These are phyloP conservation scores for Dorcus parallelipipedus DNA, from an alignment of 2,888 invertebrate species.

Conservation along the genomic window DNA sequence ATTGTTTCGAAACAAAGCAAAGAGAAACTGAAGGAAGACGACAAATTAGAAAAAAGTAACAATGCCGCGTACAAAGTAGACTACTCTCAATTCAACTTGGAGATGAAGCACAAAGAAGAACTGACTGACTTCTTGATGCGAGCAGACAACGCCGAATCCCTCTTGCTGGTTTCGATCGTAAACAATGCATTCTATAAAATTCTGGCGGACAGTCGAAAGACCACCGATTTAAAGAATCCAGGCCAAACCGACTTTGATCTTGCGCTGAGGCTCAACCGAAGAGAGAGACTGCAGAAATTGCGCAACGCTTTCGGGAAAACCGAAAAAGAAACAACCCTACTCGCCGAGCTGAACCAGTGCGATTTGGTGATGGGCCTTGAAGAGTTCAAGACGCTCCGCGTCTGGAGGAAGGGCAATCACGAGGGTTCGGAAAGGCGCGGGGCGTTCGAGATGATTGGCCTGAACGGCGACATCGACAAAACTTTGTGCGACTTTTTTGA, in stretches of 20 bases:
- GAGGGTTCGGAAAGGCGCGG: conserved; percentile 1
- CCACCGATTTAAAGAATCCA: not conserved
- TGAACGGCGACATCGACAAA: conserved; percentile 15
- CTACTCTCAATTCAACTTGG: too few species aligned
- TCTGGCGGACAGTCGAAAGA: conserved; percentile 38
- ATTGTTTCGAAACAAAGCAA: not conserved
- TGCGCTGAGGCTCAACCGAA: too few species aligned
- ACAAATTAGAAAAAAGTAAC: not conserved
- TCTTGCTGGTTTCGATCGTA: conserved; percentile 51
- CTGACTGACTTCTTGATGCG: conserved; percentile 2
- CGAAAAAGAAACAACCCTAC: too few species aligned
- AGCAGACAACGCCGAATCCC: conserved; percentile 45
- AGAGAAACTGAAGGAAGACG: not conserved
- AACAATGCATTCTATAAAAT: conserved; percentile 49
- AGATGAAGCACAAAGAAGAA: not conserved
- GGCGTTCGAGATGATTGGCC: conserved; percentile 5
- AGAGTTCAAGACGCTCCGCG: not conserved
- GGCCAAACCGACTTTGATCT: not conserved
- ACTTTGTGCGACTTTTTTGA: conserved; percentile 31
- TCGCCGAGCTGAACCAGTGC: too few species aligned
- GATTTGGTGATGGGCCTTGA: too few species aligned
- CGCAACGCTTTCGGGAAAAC: too few species aligned
- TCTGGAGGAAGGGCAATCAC: not conserved
- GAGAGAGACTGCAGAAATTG: too few species aligned
- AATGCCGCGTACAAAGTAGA: not conserved